Conservation (phyloP, 2,113 vertebrate genomes). For the Eulacestoma nigropectus region DNA sequence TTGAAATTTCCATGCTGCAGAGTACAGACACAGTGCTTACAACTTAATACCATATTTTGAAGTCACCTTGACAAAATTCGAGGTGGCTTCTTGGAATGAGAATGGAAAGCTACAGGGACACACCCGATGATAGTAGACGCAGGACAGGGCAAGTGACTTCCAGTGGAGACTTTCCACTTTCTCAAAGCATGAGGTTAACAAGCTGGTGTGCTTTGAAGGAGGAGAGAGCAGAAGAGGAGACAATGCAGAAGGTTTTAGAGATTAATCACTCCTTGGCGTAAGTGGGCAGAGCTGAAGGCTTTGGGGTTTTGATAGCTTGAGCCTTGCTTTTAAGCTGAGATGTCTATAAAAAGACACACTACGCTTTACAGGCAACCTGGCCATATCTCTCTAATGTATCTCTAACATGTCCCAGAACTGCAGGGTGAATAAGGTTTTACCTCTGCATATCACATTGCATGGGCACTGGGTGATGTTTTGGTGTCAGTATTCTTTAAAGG, state of each 20-base stretch:
- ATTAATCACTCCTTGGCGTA: accelerated
- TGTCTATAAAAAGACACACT: neutral
- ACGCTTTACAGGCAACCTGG: neutral
- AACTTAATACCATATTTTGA: neutral
- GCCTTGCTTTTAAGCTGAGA: neutral
- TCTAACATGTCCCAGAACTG: neutral
- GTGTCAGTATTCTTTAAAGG: neutral
- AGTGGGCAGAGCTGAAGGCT: neutral
- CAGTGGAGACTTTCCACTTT: neutral
- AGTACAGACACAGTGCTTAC: neutral
- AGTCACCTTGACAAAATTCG: neutral
- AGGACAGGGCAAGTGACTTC: neutral
- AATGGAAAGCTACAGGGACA: neutral
- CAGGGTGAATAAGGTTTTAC: neutral
- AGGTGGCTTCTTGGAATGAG: neutral
- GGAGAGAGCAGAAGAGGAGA: neutral
- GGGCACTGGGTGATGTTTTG: neutral
- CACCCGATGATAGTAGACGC: accelerated
- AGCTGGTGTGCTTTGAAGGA: neutral
- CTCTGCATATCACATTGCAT: neutral
- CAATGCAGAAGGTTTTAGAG: neutral
- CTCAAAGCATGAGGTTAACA: neutral
- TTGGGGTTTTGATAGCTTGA: neutral
- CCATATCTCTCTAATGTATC: neutral
- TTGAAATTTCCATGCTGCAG: neutral